A percentile compares a stretch with the other conserved stretches of the same genome.
These are phyloP conservation scores for Casuarius casuarius DNA, from an alignment of 2,113 vertebrate genomes.

Conservation along the genomic window DNA sequence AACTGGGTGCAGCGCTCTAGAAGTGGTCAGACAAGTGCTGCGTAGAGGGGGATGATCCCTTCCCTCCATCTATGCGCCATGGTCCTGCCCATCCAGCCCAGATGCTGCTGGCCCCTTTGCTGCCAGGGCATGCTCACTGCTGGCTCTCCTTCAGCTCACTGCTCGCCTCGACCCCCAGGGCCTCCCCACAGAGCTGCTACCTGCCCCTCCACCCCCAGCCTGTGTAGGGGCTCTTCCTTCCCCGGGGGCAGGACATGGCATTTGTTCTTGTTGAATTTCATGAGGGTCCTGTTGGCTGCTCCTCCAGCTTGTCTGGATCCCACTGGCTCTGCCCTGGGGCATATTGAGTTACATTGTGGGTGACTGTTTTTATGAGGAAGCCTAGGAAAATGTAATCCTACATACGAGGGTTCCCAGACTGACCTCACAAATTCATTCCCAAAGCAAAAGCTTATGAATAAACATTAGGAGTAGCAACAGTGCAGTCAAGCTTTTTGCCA, in stretches of 20 bases:
- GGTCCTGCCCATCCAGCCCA: not conserved
- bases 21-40: not conserved
- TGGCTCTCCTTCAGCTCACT: fast-evolving
- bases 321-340: not conserved
- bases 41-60: fast-evolving
- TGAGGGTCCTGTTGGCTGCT: not conserved
- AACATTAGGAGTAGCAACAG: not conserved
- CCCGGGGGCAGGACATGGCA: fast-evolving
- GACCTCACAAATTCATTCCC: not conserved
- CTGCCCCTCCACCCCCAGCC: not conserved
- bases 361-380: not conserved
- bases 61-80: not conserved
- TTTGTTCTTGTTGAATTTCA: not conserved
- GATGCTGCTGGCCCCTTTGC: not conserved
- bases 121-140: not conserved
- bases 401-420: not conserved
- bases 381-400: not conserved
- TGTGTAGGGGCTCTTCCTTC: not conserved
- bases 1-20: fast-evolving
- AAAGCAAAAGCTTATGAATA: conserved; percentile 43
- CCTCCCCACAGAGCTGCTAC: not conserved
- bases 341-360: not conserved
- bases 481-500: not conserved
- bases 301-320: not conserved
- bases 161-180: fast-evolving